Percentiles rank a stretch among this genome's conserved stretches.
Evolutionary conservation across 2,113 vertebrate genomes (phyloP).

Genomic region (Lasiurus cinereus): DNA sequence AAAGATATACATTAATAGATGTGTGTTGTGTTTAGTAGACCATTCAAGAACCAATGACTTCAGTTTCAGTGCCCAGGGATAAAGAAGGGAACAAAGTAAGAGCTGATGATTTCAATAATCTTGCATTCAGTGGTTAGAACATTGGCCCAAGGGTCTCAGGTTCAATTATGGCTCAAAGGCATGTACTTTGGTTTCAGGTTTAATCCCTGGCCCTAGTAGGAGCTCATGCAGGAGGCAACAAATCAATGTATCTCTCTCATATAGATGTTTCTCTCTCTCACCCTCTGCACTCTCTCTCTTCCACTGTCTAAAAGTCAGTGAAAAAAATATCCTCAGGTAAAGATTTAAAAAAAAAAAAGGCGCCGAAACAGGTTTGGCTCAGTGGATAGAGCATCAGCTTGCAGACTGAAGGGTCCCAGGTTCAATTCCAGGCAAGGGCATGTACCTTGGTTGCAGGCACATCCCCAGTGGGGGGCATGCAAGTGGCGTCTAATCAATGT

Average conservation of each 20-base stretch:
- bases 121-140: neutral
- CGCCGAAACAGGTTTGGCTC: too few species aligned
- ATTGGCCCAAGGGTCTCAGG: neutral
- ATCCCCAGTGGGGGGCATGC: too few species aligned
- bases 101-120: neutral
- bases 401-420: too few species aligned
- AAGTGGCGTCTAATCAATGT: too few species aligned
- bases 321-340: neutral
- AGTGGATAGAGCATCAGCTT: too few species aligned
- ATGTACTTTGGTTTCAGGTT: neutral
- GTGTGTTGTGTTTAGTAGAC: constrained; percentile 47
- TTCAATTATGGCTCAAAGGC: neutral
- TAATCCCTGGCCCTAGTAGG: neutral
- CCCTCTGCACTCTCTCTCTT: neutral
- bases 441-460: too few species aligned
- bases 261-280: neutral
- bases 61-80: neutral
- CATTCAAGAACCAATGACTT: constrained; percentile 31
- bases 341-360: neutral
- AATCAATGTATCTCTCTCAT: neutral
- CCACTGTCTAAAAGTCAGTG: neutral
- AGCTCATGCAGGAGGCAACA: neutral
- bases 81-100: neutral
- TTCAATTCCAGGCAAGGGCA: too few species aligned
- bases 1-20: constrained; percentile 31